These are phyloP conservation scores for Xenopus tropicalis DNA, from an alignment of 2,113 vertebrate species.

Conservation along the genomic window DNA sequence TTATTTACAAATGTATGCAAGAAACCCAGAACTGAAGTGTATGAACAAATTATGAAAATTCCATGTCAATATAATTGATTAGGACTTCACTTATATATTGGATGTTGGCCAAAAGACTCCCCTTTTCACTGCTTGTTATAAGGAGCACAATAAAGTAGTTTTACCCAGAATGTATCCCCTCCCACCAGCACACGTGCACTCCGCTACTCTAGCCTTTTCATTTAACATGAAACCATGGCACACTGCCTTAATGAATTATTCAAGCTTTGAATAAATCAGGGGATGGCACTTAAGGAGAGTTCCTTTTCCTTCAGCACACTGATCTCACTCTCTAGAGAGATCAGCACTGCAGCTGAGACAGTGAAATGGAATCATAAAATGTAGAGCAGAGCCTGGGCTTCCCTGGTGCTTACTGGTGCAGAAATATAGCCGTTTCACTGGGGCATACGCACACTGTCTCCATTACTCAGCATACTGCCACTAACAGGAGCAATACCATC, in stretches of 20 bases:
- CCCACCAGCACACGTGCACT: neutral
- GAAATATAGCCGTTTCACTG: neutral
- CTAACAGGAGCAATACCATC: neutral
- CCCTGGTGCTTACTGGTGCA: conserved; percentile 2
- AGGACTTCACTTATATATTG: too few species aligned
- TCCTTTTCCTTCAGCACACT: conserved; percentile 7
- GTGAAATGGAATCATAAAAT: neutral
- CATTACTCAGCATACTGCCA: neutral
- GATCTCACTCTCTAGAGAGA: conserved; percentile 7
- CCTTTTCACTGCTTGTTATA: too few species aligned
- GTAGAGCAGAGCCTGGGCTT: neutral
- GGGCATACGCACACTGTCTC: neutral
- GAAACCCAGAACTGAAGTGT: too few species aligned
- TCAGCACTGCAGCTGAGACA: neutral
- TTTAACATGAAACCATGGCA: neutral
- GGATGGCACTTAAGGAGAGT: conserved; percentile 28
- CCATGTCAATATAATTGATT: too few species aligned
- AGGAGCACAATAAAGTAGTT: too few species aligned
- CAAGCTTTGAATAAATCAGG: conserved; percentile 34
- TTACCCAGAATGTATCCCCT: neutral
- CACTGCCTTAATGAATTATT: neutral
- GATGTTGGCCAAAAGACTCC: too few species aligned
- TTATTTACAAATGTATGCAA: too few species aligned
- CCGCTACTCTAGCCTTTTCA: neutral
- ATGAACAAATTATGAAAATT: too few species aligned